Conservation (phyloP, 2,797 vertebrate species). For the Echeneis naucrates region DNA sequence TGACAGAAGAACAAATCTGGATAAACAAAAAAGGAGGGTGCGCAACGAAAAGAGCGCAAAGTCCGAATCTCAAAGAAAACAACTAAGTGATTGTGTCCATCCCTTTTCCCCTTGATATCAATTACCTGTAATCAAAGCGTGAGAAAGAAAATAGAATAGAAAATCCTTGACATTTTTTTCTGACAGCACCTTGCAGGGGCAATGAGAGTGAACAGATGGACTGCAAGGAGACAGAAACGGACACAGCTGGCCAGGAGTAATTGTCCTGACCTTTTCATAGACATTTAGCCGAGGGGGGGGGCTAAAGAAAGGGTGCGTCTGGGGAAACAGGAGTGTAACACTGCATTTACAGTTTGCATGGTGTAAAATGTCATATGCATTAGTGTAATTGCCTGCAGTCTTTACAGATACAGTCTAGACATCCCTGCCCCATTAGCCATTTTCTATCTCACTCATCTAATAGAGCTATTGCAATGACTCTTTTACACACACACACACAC, state of each 20-base stretch:
- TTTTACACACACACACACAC: not conserved
- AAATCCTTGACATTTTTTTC: slow-evolving; percentile 1
- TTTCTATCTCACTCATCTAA: not conserved
- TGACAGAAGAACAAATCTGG: slow-evolving; percentile 9
- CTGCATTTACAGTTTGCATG: slow-evolving; percentile 15
- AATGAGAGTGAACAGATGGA: slow-evolving; percentile 49
- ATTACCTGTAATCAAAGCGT: not conserved
- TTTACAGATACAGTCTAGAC: slow-evolving; percentile 1
- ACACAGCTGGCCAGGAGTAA: slow-evolving; percentile 59
- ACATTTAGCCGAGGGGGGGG: slow-evolving; percentile 6
- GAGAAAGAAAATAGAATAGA: not conserved
- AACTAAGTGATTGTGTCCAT: not conserved
- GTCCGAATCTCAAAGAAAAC: slow-evolving; percentile 2
- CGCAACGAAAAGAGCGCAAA: slow-evolving; percentile 10
- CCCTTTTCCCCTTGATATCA: not conserved
- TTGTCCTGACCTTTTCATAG: slow-evolving; percentile 64
- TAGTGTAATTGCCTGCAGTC: slow-evolving; percentile 1
- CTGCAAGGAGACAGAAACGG: slow-evolving; percentile 44
- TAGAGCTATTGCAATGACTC: not conserved
- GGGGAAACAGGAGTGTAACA: not conserved
- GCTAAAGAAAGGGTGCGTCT: not conserved
- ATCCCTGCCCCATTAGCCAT: not conserved
- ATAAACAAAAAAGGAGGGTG: not conserved
- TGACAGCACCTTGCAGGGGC: slow-evolving; percentile 20
- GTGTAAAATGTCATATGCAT: slow-evolving; percentile 47